Evolutionary conservation across 1,140 invertebrate genomes (phyloP).

Genomic region (Rhysida immarginata): DNA sequence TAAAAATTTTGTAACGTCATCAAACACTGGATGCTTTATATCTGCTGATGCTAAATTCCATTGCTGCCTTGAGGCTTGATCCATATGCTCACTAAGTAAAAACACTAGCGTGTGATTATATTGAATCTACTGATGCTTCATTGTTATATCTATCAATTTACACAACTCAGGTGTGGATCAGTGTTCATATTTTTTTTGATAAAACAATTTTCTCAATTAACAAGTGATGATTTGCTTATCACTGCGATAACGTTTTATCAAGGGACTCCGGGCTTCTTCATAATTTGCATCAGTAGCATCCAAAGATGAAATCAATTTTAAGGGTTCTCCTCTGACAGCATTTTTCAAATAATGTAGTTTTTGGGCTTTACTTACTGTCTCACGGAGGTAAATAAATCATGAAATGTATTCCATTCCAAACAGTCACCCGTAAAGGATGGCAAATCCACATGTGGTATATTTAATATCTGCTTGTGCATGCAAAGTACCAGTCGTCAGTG

Average conservation of each 20-base stretch:
- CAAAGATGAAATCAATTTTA: no score
- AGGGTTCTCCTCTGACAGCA: slow-evolving; percentile 7
- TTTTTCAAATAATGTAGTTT: slow-evolving; percentile 10
- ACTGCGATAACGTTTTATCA: slow-evolving; percentile 9
- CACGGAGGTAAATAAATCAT: slow-evolving; percentile 6
- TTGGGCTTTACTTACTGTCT: neutral
- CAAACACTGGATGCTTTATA: neutral
- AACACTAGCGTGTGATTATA: slow-evolving; percentile 9
- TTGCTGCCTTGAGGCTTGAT: slow-evolving; percentile 6
- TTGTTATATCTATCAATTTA: slow-evolving; percentile 4
- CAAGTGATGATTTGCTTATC: slow-evolving; percentile 5
- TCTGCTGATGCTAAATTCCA: neutral
- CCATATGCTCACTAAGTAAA: slow-evolving; percentile 5
- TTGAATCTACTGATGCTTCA: neutral
- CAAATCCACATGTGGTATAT: slow-evolving; percentile 7
- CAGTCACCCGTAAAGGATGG: slow-evolving; percentile 9
- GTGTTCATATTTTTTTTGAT: neutral
- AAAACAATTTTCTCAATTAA: neutral
- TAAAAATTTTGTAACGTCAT: neutral
- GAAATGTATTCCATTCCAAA: slow-evolving; percentile 11
- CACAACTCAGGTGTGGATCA: neutral
- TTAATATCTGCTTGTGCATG: no score
- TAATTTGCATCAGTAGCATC: no score
- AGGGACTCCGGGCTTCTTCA: no score
- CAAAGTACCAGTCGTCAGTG: no score